A percentile compares a stretch with the other conserved stretches of the same genome.
Conservation (phyloP, 2,888 invertebrate species). For the Stenodera caucasica region DNA sequence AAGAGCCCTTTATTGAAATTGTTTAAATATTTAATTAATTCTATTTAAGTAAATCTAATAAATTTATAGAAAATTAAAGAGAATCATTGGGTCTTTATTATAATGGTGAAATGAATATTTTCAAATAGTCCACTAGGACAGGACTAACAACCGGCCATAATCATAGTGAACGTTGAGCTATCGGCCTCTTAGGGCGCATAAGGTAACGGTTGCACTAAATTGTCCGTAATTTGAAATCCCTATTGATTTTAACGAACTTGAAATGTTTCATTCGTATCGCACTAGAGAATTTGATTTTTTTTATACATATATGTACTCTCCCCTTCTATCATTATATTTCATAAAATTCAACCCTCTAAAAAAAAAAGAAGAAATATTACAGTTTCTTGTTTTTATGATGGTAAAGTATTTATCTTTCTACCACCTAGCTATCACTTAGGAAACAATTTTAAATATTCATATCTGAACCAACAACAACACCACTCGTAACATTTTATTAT, state of each 20-base stretch:
- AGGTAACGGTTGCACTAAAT: constrained; percentile 48
- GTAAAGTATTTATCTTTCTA: constrained; percentile 24
- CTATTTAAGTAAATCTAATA: no score
- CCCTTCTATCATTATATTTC: no score
- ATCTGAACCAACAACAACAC: background rate
- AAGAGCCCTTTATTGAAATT: no score
- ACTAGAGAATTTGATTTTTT: constrained; percentile 21
- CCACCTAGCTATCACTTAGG: constrained; percentile 18
- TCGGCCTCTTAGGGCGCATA: constrained; percentile 49
- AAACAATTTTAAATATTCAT: constrained; percentile 24
- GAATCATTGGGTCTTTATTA: constrained; percentile 28
- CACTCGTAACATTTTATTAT: constrained; percentile 20
- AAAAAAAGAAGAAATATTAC: constrained; percentile 23
- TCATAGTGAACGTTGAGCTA: constrained; percentile 46
- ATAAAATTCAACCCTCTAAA: no score
- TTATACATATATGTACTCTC: background rate
- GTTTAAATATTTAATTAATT: no score
- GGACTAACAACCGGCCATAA: constrained; percentile 3
- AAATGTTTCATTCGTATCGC: constrained; percentile 17
- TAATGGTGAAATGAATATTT: constrained; percentile 40
- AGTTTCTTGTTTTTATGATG: constrained; percentile 27
- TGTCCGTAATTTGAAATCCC: constrained; percentile 47
- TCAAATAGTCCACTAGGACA: constrained; percentile 37
- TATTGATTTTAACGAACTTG: constrained; percentile 30
- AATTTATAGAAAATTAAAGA: background rate